Evolutionary conservation across 2,113 vertebrate genomes (phyloP).

Genomic region (Xiphias gladius): DNA sequence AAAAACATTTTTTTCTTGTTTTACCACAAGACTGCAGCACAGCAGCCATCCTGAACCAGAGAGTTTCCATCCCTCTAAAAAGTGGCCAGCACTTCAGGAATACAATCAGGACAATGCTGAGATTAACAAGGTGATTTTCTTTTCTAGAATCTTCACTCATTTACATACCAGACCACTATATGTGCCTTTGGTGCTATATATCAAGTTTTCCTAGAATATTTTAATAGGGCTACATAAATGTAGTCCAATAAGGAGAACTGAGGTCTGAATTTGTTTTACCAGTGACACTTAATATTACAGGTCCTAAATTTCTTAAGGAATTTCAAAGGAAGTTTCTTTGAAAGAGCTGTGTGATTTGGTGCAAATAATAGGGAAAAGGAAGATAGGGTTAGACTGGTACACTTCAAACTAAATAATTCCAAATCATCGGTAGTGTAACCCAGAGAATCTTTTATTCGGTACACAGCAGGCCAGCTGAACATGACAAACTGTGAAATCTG

Average conservation of each 20-base stretch:
- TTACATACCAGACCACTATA: neutral
- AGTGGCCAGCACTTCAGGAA: conserved; percentile 15
- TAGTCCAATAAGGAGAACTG: neutral
- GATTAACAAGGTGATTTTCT: conserved; percentile 45
- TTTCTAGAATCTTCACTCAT: neutral
- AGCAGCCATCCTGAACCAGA: conserved; percentile 49
- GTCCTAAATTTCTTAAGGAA: neutral
- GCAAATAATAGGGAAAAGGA: conserved; percentile 7
- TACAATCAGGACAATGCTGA: conserved; percentile 9
- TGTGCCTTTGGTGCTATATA: neutral
- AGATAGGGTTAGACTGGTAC: neutral
- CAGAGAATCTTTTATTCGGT: neutral
- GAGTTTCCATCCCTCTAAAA: conserved; percentile 29
- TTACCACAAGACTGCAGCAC: conserved; percentile 63
- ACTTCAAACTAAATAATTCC: neutral
- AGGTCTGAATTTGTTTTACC: conserved; percentile 1
- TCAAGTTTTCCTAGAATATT: neutral
- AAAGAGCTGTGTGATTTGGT: conserved; percentile 9
- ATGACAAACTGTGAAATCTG: neutral
- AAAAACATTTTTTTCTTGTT: conserved; percentile 16
- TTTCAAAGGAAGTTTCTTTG: neutral
- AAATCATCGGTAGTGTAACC: neutral
- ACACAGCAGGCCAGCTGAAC: neutral
- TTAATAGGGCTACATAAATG: neutral
- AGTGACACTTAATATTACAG: neutral